phyloP scores from a whole-genome alignment of 2,113 vertebrate species.

The Todiramphus chloris region DNA sequence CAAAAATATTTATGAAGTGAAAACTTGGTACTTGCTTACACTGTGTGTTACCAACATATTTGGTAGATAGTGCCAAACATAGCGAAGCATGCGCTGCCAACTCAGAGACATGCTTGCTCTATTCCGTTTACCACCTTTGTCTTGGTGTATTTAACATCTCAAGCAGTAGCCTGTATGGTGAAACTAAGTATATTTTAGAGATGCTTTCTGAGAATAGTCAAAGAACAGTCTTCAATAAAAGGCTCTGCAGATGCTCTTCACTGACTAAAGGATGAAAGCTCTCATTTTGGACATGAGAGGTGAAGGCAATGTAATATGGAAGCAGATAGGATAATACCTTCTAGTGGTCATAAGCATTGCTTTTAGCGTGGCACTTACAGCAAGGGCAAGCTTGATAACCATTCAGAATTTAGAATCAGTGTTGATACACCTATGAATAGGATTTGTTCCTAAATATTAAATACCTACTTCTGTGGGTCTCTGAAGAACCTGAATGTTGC shows the following conservation, averaged over 20 bases:
- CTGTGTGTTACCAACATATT: constrained; percentile 12
- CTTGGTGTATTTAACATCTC: neutral
- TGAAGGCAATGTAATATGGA: neutral
- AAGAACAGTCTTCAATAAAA: neutral
- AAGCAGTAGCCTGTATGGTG: neutral
- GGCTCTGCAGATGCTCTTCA: neutral
- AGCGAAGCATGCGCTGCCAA: constrained; percentile 54
- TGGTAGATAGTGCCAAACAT: constrained; percentile 64
- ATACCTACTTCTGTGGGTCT: constrained; percentile 46
- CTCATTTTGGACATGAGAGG: neutral
- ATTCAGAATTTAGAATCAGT: constrained; percentile 9
- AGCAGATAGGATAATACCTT: neutral
- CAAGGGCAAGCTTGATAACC: constrained; percentile 11
- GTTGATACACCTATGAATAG: neutral
- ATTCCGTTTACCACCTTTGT: constrained; percentile 14
- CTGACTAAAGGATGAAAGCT: constrained; percentile 33
- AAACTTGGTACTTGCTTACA: constrained; percentile 43
- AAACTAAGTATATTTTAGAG: neutral
- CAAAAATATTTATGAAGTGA: constrained; percentile 59
- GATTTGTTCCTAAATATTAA: constrained; percentile 31
- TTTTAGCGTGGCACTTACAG: constrained; percentile 22
- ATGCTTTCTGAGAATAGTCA: neutral
- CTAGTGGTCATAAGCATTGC: neutral
- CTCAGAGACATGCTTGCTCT: constrained; percentile 46
- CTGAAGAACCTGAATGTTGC: constrained; percentile 58